phyloP scores from a whole-genome alignment of 2,797 vertebrate genomes.

The Gymnodraco acuticeps region DNA sequence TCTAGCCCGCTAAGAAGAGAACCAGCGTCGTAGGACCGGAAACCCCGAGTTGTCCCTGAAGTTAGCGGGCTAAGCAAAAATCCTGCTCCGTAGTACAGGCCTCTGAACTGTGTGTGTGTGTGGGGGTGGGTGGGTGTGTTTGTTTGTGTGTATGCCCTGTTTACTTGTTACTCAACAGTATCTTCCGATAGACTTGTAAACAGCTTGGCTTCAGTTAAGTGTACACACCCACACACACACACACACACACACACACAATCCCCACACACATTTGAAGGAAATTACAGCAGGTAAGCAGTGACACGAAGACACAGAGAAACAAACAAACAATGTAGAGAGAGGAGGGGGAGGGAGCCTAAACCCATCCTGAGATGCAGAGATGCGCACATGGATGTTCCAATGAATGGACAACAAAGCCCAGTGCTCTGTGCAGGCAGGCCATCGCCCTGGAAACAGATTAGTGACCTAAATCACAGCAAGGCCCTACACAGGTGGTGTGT shows the following conservation, averaged over 20 bases:
- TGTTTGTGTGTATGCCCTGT: slow-evolving; percentile 16
- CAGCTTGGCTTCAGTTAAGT: slow-evolving; percentile 35
- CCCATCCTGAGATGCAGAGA: slow-evolving; percentile 37
- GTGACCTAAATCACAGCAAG: slow-evolving; percentile 71
- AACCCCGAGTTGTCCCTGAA: too few relatives aligned
- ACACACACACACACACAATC: background rate
- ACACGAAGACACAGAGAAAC: background rate
- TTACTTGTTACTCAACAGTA: slow-evolving; percentile 34
- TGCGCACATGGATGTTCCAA: slow-evolving; percentile 42
- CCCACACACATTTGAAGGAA: slow-evolving; percentile 22
- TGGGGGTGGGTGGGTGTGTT: background rate
- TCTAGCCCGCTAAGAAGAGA: too few relatives aligned
- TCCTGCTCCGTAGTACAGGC: too few relatives aligned
- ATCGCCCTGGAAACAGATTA: slow-evolving; percentile 70
- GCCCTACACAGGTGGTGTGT: slow-evolving; percentile 58
- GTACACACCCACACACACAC: slow-evolving; percentile 2
- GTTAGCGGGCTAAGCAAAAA: too few relatives aligned
- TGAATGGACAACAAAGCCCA: slow-evolving; percentile 51
- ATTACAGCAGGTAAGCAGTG: slow-evolving; percentile 40
- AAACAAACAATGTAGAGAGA: background rate
- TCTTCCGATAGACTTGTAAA: slow-evolving; percentile 33
- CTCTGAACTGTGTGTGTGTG: too few relatives aligned
- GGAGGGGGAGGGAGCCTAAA: background rate
- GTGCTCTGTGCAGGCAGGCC: slow-evolving; percentile 48
- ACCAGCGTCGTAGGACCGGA: too few relatives aligned